These are phyloP conservation scores for Cerceris ruficornis DNA, from an alignment of 2,888 invertebrate species.

Conservation along the genomic window DNA sequence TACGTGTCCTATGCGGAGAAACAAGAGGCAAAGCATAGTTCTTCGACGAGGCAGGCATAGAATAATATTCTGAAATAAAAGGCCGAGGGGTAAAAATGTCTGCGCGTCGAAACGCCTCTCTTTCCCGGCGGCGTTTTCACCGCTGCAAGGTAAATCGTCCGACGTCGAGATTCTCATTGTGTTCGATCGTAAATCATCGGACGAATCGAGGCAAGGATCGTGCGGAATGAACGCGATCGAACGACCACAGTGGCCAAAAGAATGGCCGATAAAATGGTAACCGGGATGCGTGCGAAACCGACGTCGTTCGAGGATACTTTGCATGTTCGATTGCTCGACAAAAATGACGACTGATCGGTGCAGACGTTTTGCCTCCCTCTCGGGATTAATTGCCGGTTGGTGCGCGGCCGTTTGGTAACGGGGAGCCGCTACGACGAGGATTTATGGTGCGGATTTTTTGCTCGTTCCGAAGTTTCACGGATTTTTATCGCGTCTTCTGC, in stretches of 20 bases:
- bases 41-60: neutral
- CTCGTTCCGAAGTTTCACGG: too few species aligned
- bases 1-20: neutral
- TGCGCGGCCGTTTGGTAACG: neutral
- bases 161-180: constrained; percentile 37
- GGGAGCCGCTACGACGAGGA: neutral
- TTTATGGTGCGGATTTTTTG: neutral
- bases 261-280: constrained; percentile 24
- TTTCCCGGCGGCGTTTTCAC: neutral
- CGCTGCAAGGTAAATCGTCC: constrained; percentile 5
- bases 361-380: neutral
- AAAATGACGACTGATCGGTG: neutral
- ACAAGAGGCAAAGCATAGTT: neutral
- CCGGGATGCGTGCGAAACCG: constrained; percentile 3
- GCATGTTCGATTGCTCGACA: neutral
- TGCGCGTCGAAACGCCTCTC: neutral
- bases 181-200: constrained; percentile 45
- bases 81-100: constrained; percentile 7
- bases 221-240: neutral
- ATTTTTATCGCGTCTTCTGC: too few species aligned
- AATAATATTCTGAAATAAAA: constrained; percentile 9
- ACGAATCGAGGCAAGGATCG: neutral
- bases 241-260: neutral
- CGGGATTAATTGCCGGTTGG: neutral
- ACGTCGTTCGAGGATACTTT: neutral